Evolutionary conservation across 2,113 vertebrate genomes (phyloP).

Genomic region (Ailurus styani): DNA sequence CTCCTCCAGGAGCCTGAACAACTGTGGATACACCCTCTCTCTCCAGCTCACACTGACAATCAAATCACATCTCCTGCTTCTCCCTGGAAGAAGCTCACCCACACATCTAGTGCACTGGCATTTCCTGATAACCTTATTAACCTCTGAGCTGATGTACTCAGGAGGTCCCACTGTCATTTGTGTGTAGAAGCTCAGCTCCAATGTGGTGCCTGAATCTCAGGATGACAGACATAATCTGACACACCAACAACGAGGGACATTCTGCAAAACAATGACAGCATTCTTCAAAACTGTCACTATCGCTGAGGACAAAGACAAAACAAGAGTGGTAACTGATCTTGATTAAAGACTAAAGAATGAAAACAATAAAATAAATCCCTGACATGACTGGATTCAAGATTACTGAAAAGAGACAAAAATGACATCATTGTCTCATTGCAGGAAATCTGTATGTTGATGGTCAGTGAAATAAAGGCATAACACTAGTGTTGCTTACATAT

Average conservation of each 20-base stretch:
- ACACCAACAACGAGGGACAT: rapidly evolving
- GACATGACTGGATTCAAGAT: not conserved
- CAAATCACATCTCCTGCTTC: not conserved
- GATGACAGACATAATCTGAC: not conserved
- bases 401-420: not conserved
- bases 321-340: not conserved
- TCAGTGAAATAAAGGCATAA: not conserved
- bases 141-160: not conserved
- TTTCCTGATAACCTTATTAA: not conserved
- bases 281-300: not conserved
- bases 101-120: not conserved
- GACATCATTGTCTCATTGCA: not conserved
- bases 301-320: not conserved
- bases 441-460: not conserved
- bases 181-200: not conserved
- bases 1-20: not conserved
- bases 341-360: not conserved
- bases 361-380: not conserved
- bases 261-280: not conserved
- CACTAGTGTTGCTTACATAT: not conserved
- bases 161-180: not conserved
- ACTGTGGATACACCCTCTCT: not conserved
- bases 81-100: not conserved
- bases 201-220: not conserved
- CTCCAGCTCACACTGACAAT: not conserved